Evolutionary conservation across 1,140 invertebrate genomes (phyloP), one percentile per base, ranked within the genome.

Genomic region (Metaphire vulgaris): DNA sequence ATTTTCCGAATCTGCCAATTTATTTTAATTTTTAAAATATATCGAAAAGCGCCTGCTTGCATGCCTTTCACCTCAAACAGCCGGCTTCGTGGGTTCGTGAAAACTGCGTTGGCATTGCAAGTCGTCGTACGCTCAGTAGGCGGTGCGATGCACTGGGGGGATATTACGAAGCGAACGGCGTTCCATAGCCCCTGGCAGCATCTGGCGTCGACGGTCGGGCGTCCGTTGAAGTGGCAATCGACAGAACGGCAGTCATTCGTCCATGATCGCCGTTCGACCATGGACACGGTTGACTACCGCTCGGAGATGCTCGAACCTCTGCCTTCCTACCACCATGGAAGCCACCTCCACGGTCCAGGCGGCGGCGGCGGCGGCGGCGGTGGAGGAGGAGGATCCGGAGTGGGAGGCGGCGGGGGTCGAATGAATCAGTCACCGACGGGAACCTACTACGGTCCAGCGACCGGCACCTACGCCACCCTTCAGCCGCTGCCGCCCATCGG

Each of bases 401-500:
- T 21, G 41, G 41, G 41, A 21, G 6, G 6, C 41, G 6, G 6
- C 6, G 41, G 41, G 41, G 41, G 41, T 56, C 41, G 41, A 56
- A 6, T 56, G 6, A 56, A 21, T 56, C 41, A 6, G 21, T 56
- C 41, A 21, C 41, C 41, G 41, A 56, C 41, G 41, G 41, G 41
- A 6, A 12, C 6, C 41, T 56, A 56, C 41, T 56, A 21, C 41
- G 6, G 6, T 6, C 21, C 41, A 21, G 21, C 41, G 6, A 56
- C 6, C 41, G 72, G 72, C 2, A 73, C 32, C 31, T 73, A 34
- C 34, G 41, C 72, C 28, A 29, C 72, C 34, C 88, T 98, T 21
- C 94, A 98, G 84, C 96, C 96, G 32, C 88, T 98, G 83, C 96
- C 97, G 72, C 96, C 97, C 71, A 98, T 98, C 81, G 97, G 95